These are phyloP conservation scores for Amphipoea lucens DNA, from an alignment of 2,888 invertebrate genomes.

Conservation along the genomic window DNA sequence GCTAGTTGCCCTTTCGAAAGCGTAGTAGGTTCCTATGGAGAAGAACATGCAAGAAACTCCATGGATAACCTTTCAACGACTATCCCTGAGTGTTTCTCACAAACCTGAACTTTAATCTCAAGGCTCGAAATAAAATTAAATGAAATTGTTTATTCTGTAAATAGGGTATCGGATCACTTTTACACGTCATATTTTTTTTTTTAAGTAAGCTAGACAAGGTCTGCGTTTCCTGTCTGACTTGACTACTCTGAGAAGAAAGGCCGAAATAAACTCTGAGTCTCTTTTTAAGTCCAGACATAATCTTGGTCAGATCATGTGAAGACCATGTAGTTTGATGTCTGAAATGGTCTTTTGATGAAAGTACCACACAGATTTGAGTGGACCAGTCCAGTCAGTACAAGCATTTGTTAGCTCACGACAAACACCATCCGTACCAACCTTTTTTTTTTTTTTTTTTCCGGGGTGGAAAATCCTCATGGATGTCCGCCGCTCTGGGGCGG, in stretches of 20 bases:
- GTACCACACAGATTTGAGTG: neutral
- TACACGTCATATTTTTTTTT: neutral
- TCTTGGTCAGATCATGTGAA: neutral
- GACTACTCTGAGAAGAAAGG: neutral
- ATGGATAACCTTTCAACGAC: neutral
- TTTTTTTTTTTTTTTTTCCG: too few relatives aligned
- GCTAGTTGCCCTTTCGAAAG: neutral
- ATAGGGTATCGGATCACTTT: neutral
- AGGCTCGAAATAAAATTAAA: neutral
- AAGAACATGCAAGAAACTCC: neutral
- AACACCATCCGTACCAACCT: neutral
- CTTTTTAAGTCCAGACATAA: neutral
- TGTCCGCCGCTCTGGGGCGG: too few relatives aligned
- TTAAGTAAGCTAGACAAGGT: neutral
- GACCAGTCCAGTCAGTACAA: neutral
- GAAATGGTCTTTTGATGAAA: neutral
- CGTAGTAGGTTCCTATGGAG: neutral
- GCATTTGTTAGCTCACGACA: constrained; percentile 1
- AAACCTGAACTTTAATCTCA: neutral
- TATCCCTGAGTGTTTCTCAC: neutral
- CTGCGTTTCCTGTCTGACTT: neutral
- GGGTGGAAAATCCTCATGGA: too few relatives aligned
- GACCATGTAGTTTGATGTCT: neutral
- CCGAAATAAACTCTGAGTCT: neutral
- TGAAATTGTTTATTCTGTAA: neutral